phyloP scores from a whole-genome alignment of 2,797 vertebrate genomes.

The Sebastes vulpes region DNA sequence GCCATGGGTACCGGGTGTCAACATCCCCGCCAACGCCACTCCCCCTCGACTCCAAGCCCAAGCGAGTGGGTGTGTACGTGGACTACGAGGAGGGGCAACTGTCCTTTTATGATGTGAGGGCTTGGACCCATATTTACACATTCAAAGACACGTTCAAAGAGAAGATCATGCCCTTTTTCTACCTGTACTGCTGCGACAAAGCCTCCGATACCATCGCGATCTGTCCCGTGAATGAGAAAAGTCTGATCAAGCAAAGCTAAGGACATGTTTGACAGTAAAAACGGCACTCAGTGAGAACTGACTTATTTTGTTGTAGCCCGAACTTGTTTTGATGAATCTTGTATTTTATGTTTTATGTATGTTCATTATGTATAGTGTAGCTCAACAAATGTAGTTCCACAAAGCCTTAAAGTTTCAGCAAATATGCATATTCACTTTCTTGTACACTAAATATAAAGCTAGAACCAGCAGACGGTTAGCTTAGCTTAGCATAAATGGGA shows the following conservation, averaged over 20 bases:
- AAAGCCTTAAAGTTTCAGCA: not conserved
- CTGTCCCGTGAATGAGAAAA: constrained; percentile 67
- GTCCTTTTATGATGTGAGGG: constrained; percentile 83
- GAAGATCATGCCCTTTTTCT: constrained; percentile 86
- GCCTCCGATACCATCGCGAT: constrained; percentile 84
- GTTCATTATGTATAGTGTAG: not conserved
- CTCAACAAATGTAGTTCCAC: not conserved
- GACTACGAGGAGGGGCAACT: constrained; percentile 87
- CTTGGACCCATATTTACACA: constrained; percentile 82
- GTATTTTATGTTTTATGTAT: not conserved
- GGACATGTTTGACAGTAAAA: not conserved
- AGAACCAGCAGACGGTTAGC: not conserved
- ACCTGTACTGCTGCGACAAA: constrained; percentile 88
- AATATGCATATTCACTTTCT: not conserved
- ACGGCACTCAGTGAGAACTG: not conserved
- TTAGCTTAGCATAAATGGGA: not conserved
- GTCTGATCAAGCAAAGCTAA: constrained; percentile 73
- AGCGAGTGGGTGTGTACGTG: constrained; percentile 82
- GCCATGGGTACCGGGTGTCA: constrained; percentile 82
- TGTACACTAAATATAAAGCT: not conserved
- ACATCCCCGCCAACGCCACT: constrained; percentile 76
- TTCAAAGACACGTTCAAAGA: constrained; percentile 80
- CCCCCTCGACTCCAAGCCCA: constrained; percentile 65
- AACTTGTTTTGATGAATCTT: not conserved
- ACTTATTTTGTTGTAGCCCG: not conserved